phyloP scores from a whole-genome alignment of 2,888 invertebrate species.

The Athripsodes cinereus region DNA sequence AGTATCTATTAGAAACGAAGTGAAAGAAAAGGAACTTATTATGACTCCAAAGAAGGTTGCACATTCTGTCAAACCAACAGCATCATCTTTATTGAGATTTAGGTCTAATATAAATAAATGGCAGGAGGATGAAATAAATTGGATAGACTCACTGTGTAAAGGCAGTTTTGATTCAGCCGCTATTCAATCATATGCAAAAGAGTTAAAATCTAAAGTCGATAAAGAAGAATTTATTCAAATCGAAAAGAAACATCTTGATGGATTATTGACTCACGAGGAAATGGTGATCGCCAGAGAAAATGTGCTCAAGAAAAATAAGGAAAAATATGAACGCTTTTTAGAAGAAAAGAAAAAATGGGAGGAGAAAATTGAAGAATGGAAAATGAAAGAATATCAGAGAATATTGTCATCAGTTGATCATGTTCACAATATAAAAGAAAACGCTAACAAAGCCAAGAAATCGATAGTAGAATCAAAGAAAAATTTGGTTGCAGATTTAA shows the following conservation, averaged over 20 bases:
- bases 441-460: constrained; percentile 30
- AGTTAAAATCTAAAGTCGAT: constrained; percentile 43
- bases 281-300: constrained; percentile 52
- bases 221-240: constrained; percentile 47
- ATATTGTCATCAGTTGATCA: constrained; percentile 41
- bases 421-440: constrained; percentile 33
- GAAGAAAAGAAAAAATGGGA: constrained; percentile 46
- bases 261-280: constrained; percentile 54
- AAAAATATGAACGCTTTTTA: constrained; percentile 45
- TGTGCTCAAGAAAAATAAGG: constrained; percentile 43
- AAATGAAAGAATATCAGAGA: constrained; percentile 42
- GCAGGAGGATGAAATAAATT: constrained; percentile 46
- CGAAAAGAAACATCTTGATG: constrained; percentile 53
- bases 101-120: constrained; percentile 45
- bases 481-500: constrained; percentile 36
- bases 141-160: constrained; percentile 45
- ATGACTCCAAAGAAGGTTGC: neutral
- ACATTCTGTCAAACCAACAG: constrained; percentile 38
- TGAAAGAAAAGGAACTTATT: neutral
- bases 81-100: constrained; percentile 47
- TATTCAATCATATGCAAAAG: constrained; percentile 42
- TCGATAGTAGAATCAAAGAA: constrained; percentile 33
- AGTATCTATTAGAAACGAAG: neutral
- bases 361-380: constrained; percentile 49
- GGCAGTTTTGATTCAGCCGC: constrained; percentile 42